phyloP scores from a whole-genome alignment of 1,140 invertebrate species.

The Coptotermes formosanus region DNA sequence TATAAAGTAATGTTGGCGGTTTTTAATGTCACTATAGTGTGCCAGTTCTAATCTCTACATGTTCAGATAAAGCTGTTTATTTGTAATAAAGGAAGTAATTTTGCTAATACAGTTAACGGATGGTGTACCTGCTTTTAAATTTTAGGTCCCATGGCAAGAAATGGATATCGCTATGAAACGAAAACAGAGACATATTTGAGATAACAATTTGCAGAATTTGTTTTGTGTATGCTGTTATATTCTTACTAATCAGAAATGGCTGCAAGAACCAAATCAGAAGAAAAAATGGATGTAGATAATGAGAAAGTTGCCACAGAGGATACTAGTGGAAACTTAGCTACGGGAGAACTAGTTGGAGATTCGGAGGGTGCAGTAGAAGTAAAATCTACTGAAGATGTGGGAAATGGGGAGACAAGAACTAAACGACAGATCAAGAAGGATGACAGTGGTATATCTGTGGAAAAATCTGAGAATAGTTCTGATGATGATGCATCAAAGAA shows the following conservation, averaged over 20 bases:
- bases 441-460: slow-evolving; percentile 45
- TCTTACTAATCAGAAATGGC: neutral
- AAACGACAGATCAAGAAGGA: slow-evolving; percentile 44
- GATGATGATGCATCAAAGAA: slow-evolving; percentile 44
- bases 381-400: neutral
- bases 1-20: neutral
- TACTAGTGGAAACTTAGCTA: neutral
- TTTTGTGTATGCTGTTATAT: neutral
- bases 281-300: neutral
- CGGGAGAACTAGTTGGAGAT: neutral
- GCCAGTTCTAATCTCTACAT: neutral
- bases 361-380: neutral
- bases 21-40: neutral
- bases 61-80: neutral
- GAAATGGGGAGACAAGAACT: slow-evolving; percentile 7
- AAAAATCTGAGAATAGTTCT: slow-evolving; percentile 43
- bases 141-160: neutral
- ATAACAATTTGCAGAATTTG: slow-evolving; percentile 10
- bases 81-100: neutral
- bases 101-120: neutral
- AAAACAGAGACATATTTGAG: neutral
- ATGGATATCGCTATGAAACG: neutral
- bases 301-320: neutral
- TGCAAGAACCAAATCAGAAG: neutral
- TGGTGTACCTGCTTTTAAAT: neutral